Conservation (phyloP, 2,888 invertebrate species). For the Schizotus pectinicornis region DNA sequence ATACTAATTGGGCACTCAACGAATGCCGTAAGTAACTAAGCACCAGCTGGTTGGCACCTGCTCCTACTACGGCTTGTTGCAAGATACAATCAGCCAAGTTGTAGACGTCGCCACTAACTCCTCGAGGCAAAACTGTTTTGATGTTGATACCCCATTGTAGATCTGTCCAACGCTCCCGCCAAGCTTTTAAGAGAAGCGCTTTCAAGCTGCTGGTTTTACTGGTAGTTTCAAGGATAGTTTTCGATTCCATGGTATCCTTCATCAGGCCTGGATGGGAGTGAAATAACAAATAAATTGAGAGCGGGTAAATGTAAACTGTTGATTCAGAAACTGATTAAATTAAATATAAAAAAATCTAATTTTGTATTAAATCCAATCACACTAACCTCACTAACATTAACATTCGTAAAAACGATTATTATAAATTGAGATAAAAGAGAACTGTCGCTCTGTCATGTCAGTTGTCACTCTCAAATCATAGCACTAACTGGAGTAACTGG, state of each 20-base stretch:
- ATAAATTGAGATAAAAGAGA: no score
- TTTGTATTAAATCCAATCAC: no score
- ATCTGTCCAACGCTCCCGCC: slow-evolving; percentile 96
- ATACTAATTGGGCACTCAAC: slow-evolving; percentile 86
- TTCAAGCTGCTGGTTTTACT: slow-evolving; percentile 84
- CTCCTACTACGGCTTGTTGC: slow-evolving; percentile 92
- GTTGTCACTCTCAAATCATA: no score
- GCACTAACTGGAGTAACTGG: no score
- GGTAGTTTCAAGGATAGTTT: slow-evolving; percentile 63
- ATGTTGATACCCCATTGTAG: slow-evolving; percentile 96
- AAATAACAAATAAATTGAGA: no score
- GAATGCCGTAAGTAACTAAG: slow-evolving; percentile 93
- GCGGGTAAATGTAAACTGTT: no score
- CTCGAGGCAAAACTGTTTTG: slow-evolving; percentile 86
- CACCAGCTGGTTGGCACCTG: slow-evolving; percentile 89
- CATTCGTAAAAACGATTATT: no score
- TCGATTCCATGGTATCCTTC: slow-evolving; percentile 70
- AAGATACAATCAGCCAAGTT: slow-evolving; percentile 91
- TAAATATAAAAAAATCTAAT: no score
- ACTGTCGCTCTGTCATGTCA: no score
- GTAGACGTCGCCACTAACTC: slow-evolving; percentile 93
- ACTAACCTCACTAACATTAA: no score
- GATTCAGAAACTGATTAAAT: no score
- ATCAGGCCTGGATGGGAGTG: no score
- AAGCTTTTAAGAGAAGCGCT: slow-evolving; percentile 82